Base-by-base conservation (phyloP, 2,113 vertebrate species). In the Hydrochoerus hydrochaeris region DNA sequence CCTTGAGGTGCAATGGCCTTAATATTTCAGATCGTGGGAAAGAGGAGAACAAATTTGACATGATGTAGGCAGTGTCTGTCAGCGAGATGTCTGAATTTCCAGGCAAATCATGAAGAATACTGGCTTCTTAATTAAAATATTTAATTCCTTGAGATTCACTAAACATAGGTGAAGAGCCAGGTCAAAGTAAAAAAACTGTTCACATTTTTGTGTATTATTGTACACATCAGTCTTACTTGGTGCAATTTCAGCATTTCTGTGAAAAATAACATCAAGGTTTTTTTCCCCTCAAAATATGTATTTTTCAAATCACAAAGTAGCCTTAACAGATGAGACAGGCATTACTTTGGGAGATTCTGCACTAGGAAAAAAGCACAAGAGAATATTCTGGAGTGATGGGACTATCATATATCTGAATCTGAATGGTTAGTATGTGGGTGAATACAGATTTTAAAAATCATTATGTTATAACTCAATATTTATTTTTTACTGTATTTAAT, bases 1-100 rank as follows among this genome's bases (percentile, higher is more conserved):
- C 78, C 63, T 85, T 97, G 60, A 93, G 78, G 63, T 82, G 22
- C 85, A 81, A 54, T 82, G 85, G 57, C 73, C 85, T 92, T 95
- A 83, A 44, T 85, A 90, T 84, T 92, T 93, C 67, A 94, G 63
- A 88, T 30, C 1, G 16, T 49, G 49, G 60, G 20, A 52, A 90
- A 81, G 63, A 77, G 13, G n/a, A 62, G n/a, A 87, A 67, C 32
- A 57, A 80, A 95, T 82, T 81, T 96, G 49, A 90, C 54, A 82
- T 38, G 19, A 46, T 78, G 14, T 57, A 90, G 81, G 69, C 75
- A 94, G 10, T 58, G 28, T 87, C 60, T 87, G 52, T 57, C 83
- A 85, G 60, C 10, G 3, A 92, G 41, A 80, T 83, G 20, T 75
- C 38, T 46, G 41, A 82, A 26, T 46, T 83, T 81, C 71, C 85